A percentile compares a stretch with the other conserved stretches of the same genome.
Evolutionary conservation across 2,888 invertebrate genomes (phyloP).

Genomic region (Andrena flavipes): DNA sequence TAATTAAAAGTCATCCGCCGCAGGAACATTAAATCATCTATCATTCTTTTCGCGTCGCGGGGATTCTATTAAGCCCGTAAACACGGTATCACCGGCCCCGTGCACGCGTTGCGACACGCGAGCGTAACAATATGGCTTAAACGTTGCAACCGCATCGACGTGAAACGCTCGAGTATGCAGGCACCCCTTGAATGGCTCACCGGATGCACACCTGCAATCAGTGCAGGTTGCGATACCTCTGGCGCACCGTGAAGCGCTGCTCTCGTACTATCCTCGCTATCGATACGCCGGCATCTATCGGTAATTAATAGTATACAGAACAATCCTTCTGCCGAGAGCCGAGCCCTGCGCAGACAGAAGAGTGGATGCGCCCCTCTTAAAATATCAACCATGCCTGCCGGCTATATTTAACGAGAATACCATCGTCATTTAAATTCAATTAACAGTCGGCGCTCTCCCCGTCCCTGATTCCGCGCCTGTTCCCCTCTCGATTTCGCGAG

Average conservation of each 20-base stretch:
- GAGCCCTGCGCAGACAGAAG: conserved; percentile 1
- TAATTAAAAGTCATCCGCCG: conserved; percentile 63
- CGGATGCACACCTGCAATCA: conserved; percentile 76
- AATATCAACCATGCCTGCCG: conserved; percentile 43
- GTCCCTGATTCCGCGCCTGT: not conserved
- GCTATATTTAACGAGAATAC: conserved; percentile 56
- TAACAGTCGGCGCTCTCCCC: conserved; percentile 45
- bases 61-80: conserved; percentile 49
- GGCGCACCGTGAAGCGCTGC: conserved; percentile 42
- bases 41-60: conserved; percentile 54
- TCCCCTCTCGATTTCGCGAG: conserved; percentile 38
- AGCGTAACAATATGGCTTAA: conserved; percentile 64
- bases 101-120: conserved; percentile 60
- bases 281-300: conserved; percentile 43
- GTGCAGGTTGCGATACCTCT: conserved; percentile 62
- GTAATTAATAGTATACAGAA: conserved; percentile 57
- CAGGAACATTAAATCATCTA: conserved; percentile 51
- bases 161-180: conserved; percentile 62
- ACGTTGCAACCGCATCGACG: conserved; percentile 60
- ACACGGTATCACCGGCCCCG: conserved; percentile 36
- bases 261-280: conserved; percentile 9
- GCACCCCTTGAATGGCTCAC: conserved; percentile 69
- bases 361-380: conserved; percentile 8
- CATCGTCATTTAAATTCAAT: conserved; percentile 58
- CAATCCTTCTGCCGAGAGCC: conserved; percentile 44